These are phyloP conservation scores for Adelognathus sp. DNA, from an alignment of 2,888 invertebrate genomes.

Conservation along the genomic window DNA sequence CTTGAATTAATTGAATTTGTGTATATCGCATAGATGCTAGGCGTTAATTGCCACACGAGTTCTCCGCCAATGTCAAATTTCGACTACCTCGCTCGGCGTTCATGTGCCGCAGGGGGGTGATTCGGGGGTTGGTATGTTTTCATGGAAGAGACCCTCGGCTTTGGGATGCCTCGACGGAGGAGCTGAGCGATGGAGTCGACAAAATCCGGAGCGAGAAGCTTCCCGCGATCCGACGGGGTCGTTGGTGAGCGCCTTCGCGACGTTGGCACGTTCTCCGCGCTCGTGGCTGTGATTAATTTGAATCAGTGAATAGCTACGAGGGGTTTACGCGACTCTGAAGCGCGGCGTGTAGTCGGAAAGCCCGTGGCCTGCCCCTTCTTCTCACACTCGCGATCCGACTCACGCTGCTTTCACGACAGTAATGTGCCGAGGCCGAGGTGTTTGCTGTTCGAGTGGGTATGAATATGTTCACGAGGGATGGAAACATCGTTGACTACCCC, in stretches of 20 bases:
- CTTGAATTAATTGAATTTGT: slow-evolving; percentile 32
- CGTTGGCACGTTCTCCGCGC: slow-evolving; percentile 22
- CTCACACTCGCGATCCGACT: slow-evolving; percentile 38
- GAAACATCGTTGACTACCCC: slow-evolving; percentile 73
- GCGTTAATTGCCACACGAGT: not conserved
- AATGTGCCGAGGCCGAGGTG: slow-evolving; percentile 50
- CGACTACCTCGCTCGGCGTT: not conserved
- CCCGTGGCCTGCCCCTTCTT: slow-evolving; percentile 33
- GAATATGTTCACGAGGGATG: slow-evolving; percentile 73
- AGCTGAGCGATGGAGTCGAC: slow-evolving; percentile 39
- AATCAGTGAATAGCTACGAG: slow-evolving; percentile 80
- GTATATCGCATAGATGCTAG: not conserved
- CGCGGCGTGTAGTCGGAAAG: slow-evolving; percentile 43
- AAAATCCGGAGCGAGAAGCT: slow-evolving; percentile 57
- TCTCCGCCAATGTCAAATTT: slow-evolving; percentile 5
- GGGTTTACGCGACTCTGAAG: slow-evolving; percentile 77
- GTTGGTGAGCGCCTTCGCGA: slow-evolving; percentile 23
- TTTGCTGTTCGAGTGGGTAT: slow-evolving; percentile 34
- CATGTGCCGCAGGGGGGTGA: not conserved
- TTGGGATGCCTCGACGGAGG: slow-evolving; percentile 34
- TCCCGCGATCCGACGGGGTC: slow-evolving; percentile 61
- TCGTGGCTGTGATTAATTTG: slow-evolving; percentile 80
- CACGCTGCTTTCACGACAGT: slow-evolving; percentile 27
- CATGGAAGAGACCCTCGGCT: slow-evolving; percentile 13
- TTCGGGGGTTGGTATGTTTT: slow-evolving; percentile 18